These are phyloP conservation scores for Babyrousa celebensis DNA, from an alignment of 2,797 vertebrate species.

Conservation along the genomic window DNA sequence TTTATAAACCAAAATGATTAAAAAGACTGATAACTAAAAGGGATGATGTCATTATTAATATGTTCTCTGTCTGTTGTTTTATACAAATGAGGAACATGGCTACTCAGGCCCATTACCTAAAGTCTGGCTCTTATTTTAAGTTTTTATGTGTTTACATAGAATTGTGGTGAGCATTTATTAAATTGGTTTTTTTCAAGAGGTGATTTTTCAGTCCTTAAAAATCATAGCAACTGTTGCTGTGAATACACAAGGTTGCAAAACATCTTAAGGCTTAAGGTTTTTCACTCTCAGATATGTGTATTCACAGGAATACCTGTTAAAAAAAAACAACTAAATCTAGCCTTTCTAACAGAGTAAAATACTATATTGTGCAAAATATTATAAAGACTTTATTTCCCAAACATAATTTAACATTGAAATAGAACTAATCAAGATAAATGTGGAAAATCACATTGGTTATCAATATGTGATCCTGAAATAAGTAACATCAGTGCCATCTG, in stretches of 20 bases:
- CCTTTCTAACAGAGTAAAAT: background rate
- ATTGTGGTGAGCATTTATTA: background rate
- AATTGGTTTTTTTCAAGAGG: background rate
- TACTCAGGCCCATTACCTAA: background rate
- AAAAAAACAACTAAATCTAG: background rate
- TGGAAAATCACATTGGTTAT: background rate
- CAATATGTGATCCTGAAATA: background rate
- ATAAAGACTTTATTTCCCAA: background rate
- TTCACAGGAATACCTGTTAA: background rate
- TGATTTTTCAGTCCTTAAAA: conserved; percentile 2
- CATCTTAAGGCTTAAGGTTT: background rate
- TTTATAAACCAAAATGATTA: background rate
- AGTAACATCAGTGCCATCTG: background rate
- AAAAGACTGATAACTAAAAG: background rate
- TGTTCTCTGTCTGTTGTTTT: background rate
- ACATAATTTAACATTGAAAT: background rate
- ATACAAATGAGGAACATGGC: background rate
- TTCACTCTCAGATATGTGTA: background rate
- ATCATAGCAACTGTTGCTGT: background rate
- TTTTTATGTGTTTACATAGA: background rate
- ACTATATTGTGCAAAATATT: background rate
- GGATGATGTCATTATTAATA: background rate
- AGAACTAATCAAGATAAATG: background rate
- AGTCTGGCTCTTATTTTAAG: background rate
- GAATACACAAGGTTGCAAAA: background rate